Evolutionary conservation across 2,888 invertebrate genomes (phyloP).

Genomic region (Cyaniris semiargus): DNA sequence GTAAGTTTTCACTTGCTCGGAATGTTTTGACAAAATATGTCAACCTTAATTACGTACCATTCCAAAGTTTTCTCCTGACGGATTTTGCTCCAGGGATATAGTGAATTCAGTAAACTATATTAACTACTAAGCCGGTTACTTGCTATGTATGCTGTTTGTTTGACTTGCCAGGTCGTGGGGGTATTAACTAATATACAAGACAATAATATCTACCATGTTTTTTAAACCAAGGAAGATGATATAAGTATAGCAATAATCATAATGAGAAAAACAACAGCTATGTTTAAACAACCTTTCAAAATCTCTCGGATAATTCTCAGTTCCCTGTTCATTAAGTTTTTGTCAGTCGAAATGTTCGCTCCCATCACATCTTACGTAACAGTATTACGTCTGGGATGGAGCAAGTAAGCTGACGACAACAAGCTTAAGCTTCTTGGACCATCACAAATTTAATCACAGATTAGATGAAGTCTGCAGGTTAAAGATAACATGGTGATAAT

Average conservation of each 20-base stretch:
- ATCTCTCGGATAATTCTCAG: neutral
- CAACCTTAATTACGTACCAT: neutral
- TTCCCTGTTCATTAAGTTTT: neutral
- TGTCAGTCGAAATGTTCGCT: neutral
- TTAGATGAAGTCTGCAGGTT: neutral
- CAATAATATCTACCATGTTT: neutral
- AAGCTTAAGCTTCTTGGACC: neutral
- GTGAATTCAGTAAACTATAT: neutral
- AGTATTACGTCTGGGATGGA: neutral
- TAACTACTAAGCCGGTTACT: neutral
- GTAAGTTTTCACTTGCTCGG: neutral
- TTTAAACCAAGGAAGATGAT: neutral
- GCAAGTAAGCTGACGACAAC: neutral
- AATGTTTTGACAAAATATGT: constrained; percentile 18
- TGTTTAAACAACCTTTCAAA: neutral
- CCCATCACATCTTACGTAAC: constrained; percentile 6
- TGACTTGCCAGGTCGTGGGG: neutral
- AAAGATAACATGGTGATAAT: neutral
- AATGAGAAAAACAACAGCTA: neutral
- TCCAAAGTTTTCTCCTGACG: constrained; percentile 7
- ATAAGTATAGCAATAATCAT: too few species aligned
- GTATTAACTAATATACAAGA: too few species aligned
- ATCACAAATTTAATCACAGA: constrained; percentile 2
- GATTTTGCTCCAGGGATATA: neutral
- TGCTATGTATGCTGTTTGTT: neutral